Base-by-base conservation (phyloP, 2,888 invertebrate genomes). In the Euzophera pinguis region DNA sequence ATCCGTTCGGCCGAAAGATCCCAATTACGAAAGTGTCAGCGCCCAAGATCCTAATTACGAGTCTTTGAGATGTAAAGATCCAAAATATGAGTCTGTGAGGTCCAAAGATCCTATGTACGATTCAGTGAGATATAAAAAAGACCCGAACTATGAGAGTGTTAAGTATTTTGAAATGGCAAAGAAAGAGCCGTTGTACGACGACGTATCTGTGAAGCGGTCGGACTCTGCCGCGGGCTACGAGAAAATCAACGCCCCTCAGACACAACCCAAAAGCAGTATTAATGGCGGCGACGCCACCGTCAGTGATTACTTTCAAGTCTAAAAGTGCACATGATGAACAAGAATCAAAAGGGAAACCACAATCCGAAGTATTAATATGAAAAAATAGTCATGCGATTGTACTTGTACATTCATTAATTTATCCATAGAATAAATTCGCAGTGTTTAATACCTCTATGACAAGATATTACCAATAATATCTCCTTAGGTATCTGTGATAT, bases 121-220 rank as follows among this genome's bases (percentile, higher is more conserved):
- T 71, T 94, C 94, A 13, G 92, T 95, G 73, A 70, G 85, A 14
- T 86, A 84, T 12, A 84, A 81, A 62, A 91, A 91, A 45, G 94
- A 96, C 86, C 95, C 95, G 0, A 96, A 96, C 74, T 96, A 96
- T 68, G 96, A 96, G 74, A 95, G 95, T 60, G 95, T 96, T 0
- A 94, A 94, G 62, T 95, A 95, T 78, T 91, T 93, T 65, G 93
- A 93, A 55, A 73, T 92, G 1, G 67, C 83, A 0, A 85, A 87
- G 22, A 85, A 81, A 54, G 94, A 94, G 49, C 94, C 95, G 48
- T 94, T 95, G 0, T 94, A 94, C 56, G 94, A 94, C 67, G 91
- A 91, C 63, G 83, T 94, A 10, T 9, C 13, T 2, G 38, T 4
- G 5, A 38, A 38, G 32, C 45, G 29, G 7, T 8, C 45, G 32